Evolutionary conservation across 2,113 vertebrate species (phyloP).

Genomic region (Pomatorhinus ruficollis): DNA sequence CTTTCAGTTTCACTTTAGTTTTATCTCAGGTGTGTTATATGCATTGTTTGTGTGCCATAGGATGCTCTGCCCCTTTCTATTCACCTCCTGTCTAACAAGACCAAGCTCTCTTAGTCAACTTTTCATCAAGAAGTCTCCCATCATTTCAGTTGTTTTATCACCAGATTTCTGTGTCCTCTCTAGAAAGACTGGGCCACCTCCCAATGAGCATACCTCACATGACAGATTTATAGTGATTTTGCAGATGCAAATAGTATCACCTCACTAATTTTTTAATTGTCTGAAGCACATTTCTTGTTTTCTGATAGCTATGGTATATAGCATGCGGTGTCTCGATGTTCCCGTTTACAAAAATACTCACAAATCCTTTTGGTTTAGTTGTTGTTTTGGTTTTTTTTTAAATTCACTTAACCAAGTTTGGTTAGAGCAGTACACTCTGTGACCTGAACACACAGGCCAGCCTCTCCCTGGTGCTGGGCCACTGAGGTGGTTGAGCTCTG

Average conservation of each 20-base stretch:
- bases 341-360: neutral
- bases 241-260: neutral
- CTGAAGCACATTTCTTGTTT: neutral
- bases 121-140: neutral
- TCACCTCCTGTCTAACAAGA: neutral
- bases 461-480: neutral
- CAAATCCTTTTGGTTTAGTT: neutral
- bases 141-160: neutral
- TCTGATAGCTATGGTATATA: neutral
- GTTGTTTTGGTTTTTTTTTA: neutral
- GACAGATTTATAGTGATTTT: neutral
- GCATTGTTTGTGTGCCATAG: neutral
- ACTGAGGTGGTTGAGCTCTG: neutral
- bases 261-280: neutral
- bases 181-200: neutral
- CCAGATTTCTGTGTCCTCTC: neutral
- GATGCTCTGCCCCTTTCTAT: neutral
- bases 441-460: neutral
- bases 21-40: neutral
- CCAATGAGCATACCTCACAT: neutral
- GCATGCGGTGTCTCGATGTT: neutral
- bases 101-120: neutral
- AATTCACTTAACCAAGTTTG: neutral
- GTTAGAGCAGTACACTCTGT: fast-evolving
- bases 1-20: slow-evolving; percentile 29